phyloP scores from a whole-genome alignment of 2,113 vertebrate species.

The Calyptommatus sinebrachiatus region DNA sequence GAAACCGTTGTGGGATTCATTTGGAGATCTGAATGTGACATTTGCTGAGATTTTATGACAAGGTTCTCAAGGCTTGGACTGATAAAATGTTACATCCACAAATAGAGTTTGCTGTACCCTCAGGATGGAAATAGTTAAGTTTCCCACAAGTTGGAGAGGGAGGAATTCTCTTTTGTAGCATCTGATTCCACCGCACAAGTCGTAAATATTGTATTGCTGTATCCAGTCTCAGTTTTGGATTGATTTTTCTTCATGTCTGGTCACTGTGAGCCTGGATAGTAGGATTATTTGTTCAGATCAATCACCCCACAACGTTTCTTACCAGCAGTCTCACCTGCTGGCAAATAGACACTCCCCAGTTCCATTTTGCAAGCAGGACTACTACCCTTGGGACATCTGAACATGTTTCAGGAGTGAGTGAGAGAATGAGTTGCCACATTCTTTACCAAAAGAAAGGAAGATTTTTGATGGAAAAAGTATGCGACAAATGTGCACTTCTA shows the following conservation, averaged over 20 bases:
- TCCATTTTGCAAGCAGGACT: constrained; percentile 25
- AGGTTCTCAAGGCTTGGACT: not conserved
- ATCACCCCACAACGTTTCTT: constrained; percentile 58
- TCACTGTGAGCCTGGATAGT: constrained; percentile 28
- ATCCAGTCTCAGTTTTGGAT: constrained; percentile 53
- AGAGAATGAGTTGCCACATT: too few species aligned
- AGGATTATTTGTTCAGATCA: constrained; percentile 64
- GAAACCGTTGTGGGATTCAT: not conserved
- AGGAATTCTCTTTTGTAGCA: not conserved
- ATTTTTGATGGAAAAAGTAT: too few species aligned
- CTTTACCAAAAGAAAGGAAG: too few species aligned
- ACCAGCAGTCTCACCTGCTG: constrained; percentile 57
- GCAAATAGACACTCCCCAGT: constrained; percentile 46
- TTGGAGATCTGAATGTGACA: not conserved
- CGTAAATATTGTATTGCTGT: constrained; percentile 58
- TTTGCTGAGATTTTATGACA: not conserved
- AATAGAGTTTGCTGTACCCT: not conserved
- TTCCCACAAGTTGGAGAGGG: not conserved
- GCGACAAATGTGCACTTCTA: too few species aligned
- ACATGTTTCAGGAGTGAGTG: constrained; percentile 2
- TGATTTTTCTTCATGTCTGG: constrained; percentile 59
- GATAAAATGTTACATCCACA: not conserved
- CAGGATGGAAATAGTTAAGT: not conserved
- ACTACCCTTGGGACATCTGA: constrained; percentile 6
- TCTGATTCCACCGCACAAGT: not conserved